These are phyloP conservation scores for Acrocephalus scirpaceus DNA, from an alignment of 2,797 vertebrate species.

Conservation along the genomic window DNA sequence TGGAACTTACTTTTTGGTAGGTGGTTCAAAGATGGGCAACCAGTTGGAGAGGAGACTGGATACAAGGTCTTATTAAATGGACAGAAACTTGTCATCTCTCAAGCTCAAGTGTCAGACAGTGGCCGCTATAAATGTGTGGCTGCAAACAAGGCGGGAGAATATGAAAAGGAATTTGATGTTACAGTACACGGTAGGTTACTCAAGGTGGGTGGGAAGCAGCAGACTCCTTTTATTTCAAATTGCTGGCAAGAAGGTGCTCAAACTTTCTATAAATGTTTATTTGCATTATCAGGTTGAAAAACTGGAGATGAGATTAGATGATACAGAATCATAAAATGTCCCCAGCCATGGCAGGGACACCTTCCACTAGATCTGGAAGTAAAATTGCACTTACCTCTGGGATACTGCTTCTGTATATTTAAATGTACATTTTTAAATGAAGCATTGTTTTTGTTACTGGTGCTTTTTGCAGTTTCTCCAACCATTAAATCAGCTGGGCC, in stretches of 20 bases:
- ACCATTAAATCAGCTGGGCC: conserved; percentile 84
- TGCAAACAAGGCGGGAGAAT: conserved; percentile 87
- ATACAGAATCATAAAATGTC: not conserved
- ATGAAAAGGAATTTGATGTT: conserved; percentile 87
- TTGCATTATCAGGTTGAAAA: not conserved
- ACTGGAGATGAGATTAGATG: not conserved
- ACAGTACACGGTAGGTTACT: conserved; percentile 86
- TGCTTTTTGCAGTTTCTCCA: conserved; percentile 85
- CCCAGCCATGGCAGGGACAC: no score
- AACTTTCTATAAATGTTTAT: not conserved
- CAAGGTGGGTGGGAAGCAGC: not conserved
- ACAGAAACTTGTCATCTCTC: conserved; percentile 84
- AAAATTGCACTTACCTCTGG: not conserved
- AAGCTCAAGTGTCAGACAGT: conserved; percentile 86
- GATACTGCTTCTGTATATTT: not conserved
- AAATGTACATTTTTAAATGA: not conserved
- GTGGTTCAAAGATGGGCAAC: conserved; percentile 87
- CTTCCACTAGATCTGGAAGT: not conserved
- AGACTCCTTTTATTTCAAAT: not conserved
- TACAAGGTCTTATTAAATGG: conserved; percentile 81
- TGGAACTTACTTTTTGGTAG: conserved; percentile 65
- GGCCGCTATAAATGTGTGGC: conserved; percentile 91
- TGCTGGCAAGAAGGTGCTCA: not conserved
- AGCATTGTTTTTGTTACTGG: not conserved
- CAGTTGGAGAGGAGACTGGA: conserved; percentile 79